Conservation (phyloP, 2,797 vertebrate genomes). For the Coilia nasus region DNA sequence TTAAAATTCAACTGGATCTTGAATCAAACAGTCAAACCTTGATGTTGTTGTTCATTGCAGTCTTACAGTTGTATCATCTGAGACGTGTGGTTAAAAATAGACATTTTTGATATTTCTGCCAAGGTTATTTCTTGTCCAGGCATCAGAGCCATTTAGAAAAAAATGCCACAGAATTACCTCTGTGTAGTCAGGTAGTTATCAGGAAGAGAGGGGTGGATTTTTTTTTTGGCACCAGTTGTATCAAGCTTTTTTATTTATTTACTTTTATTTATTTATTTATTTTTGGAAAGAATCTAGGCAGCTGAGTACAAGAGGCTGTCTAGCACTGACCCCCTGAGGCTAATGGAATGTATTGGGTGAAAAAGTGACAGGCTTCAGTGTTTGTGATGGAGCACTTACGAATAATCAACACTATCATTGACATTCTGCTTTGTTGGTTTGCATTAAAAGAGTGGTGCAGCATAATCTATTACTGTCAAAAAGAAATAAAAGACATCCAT, state of each 20-base stretch:
- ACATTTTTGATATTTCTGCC: background rate
- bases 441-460: background rate
- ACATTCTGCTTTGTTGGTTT: background rate
- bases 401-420: constrained; percentile 25
- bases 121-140: background rate
- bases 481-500: background rate
- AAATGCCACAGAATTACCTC: background rate
- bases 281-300: background rate
- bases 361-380: constrained; percentile 17
- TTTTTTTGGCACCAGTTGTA: background rate
- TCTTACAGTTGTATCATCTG: background rate
- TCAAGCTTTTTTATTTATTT: background rate
- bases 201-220: background rate
- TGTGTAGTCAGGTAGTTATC: constrained; percentile 3
- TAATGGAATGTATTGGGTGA: constrained; percentile 2
- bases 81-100: background rate
- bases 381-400: constrained; percentile 19
- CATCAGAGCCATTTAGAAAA: background rate
- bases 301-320: background rate
- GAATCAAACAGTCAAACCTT: background rate
- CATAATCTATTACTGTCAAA: constrained; percentile 15
- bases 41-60: background rate
- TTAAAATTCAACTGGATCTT: background rate
- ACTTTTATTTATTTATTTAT: background rate
- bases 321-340: background rate